Percentiles rank a stretch among this genome's conserved stretches.
These are phyloP conservation scores for Gallinago undulata DNA, from an alignment of 2,113 vertebrate genomes.

Conservation along the genomic window DNA sequence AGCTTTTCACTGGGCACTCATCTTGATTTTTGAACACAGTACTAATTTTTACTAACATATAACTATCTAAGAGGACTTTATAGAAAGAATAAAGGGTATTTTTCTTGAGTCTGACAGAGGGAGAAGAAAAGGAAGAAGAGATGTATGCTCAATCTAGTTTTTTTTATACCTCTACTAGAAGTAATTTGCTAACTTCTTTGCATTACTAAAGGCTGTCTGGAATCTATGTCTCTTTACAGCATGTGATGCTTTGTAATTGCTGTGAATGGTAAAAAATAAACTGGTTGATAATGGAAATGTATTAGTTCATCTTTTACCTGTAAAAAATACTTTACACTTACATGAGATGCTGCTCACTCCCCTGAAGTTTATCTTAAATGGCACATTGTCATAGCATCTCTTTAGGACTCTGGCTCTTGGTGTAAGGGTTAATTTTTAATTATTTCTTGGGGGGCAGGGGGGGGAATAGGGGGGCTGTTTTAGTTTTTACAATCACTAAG, in stretches of 20 bases:
- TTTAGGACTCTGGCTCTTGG: neutral
- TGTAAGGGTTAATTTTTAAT: neutral
- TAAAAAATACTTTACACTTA: neutral
- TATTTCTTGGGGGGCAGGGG: too few relatives aligned
- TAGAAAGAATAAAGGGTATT: neutral
- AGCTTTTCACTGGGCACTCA: neutral
- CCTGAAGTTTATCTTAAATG: neutral
- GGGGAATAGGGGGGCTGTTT: neutral
- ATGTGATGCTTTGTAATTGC: neutral
- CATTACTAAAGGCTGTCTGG: neutral
- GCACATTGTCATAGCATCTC: neutral
- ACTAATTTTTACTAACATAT: neutral
- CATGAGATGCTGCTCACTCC: accelerated
- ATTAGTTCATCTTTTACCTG: neutral
- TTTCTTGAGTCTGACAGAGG: neutral
- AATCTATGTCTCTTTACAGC: neutral
- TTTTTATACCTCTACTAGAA: neutral
- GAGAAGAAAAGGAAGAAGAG: neutral
- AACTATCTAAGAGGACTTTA: neutral
- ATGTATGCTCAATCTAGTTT: neutral
- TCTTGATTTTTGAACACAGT: neutral
- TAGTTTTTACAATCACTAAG: neutral
- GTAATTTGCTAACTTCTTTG: neutral
- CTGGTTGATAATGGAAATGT: neutral
- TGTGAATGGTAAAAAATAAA: neutral